Base-by-base conservation (phyloP, 92 coral and sea anemone genomes). In the Phenganax subtilis region DNA sequence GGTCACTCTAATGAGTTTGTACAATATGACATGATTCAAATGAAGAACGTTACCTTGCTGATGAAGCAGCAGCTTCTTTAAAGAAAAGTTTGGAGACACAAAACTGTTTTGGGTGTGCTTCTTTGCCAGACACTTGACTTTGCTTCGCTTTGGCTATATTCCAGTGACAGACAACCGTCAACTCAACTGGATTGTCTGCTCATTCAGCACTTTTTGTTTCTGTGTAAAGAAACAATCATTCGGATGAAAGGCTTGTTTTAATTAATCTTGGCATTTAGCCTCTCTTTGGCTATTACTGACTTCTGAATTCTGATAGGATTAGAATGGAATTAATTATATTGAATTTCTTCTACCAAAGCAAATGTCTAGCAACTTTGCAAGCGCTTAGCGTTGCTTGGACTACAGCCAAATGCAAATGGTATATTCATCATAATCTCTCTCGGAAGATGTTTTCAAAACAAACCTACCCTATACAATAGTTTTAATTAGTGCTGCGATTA, bases 201-300 rank as follows among this genome's bases (percentile, higher is more conserved):
- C 80, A 75, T 75, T 75, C 80, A 54, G 64, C 65, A 75, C 80
- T 28, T 75, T 75, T 55, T 55, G 80, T 55, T 72, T 28, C 29
- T 55, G 64, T 75, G 80, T 54, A 56, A 75, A 75, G 52, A 75
- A 53, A 75, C 80, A 54, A 30, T 75, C 20, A 75, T 57, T 65
- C 66, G 80, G 66, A 75, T 75, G 51, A 75, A 75, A 16, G 80
- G 65, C 80, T 55, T 75, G 62, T 59, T 25, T 56, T 75, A 75
- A 75, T 75, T 75, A 75, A 17, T 75, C 30, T 20, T 75, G 80
- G 57, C 80, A 75, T 56, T 73, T 75, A 75, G 80, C 80, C 16
- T 75, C 53, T 12, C 80, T 54, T 75, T n/a, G 80, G 17, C 80
- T 56, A 57, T 54, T 75, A 56, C 80, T 51, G 80, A 63, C 29